Evolutionary conservation across 2,888 invertebrate genomes (phyloP), one percentile per base, ranked within the genome.

Genomic region (Trilocha varians): DNA sequence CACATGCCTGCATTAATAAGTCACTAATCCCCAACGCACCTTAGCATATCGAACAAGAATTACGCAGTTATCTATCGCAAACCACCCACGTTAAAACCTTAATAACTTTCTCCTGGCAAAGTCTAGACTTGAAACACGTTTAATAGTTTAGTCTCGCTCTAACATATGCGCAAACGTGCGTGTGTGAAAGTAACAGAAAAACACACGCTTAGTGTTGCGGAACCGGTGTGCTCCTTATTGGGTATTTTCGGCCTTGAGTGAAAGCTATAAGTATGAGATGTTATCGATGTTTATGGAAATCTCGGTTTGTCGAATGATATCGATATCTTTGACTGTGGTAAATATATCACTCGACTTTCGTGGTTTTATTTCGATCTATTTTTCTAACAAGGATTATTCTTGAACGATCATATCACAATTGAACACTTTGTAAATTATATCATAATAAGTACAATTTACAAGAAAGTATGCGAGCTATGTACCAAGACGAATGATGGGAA

Each of bases 241-340:
- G 68, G 62, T 67, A 72, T 69, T 70, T 69, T 71, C 74, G 78
- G 76, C 79, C 74, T 74, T 74, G 70, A 64, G 80, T 68, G 80
- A 80, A 80, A 82, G 80, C 52, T 50, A 49, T 38, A 35, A 35
- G 15, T 18, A 38, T 35, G 38, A 25, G 11, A 25, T 25, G 4
- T 25, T 3, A 9, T 25, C 6, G 11, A 25, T 25, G 6, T 25
- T 2, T 25, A 25, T 9, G 8, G 25, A 9, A 25, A 25, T 25
- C 25, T 25, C n/a, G n/a, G n/a, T n/a, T n/a, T n/a, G n/a, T n/a
- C n/a, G n/a, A n/a, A n/a, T n/a, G n/a, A n/a, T n/a, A n/a, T n/a
- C n/a, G n/a, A n/a, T n/a, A n/a, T n/a, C n/a, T n/a, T n/a, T n/a
- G n/a, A n/a, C n/a, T n/a, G n/a, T n/a, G n/a, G n/a, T n/a, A n/a